phyloP scores from a whole-genome alignment of 2,888 invertebrate species.

The Neoascia interrupta region DNA sequence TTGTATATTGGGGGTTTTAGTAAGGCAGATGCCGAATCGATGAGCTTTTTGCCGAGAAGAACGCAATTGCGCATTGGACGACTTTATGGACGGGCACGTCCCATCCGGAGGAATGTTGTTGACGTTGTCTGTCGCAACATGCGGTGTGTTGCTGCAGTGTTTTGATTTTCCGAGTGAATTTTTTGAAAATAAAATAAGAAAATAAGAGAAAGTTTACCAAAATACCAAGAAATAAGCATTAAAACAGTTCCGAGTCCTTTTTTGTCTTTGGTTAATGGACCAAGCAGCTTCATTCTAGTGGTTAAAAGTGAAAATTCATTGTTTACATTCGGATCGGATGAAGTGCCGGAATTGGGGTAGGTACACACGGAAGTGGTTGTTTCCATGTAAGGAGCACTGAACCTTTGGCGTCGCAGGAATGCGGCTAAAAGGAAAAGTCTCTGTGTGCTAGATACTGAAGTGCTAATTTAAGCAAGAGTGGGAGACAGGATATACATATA shows the following conservation, averaged over 20 bases:
- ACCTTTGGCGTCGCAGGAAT: conserved; percentile 25
- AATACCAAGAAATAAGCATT: too few species aligned
- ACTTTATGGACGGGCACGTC: conserved; percentile 31
- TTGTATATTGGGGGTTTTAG: background rate
- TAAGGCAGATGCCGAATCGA: conserved; percentile 62
- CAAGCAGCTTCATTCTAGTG: background rate
- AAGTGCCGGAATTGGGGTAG: conserved; percentile 49
- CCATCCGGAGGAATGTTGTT: conserved; percentile 38
- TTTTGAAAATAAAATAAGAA: too few species aligned
- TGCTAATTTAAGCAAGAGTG: too few species aligned
- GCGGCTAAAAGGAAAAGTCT: conserved; percentile 32
- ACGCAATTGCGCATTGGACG: conserved; percentile 67
- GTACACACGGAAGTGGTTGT: conserved; percentile 58
- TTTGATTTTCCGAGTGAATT: conserved; percentile 39
- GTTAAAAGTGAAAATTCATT: background rate
- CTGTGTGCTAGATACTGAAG: too few species aligned
- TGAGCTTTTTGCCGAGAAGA: conserved; percentile 61
- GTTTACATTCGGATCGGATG: background rate
- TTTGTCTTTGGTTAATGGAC: background rate
- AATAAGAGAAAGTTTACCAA: too few species aligned
- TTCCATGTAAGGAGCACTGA: conserved; percentile 50
- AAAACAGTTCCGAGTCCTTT: background rate
- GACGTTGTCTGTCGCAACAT: conserved; percentile 64
- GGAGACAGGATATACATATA: too few species aligned
- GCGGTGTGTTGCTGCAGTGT: conserved; percentile 62